Base-by-base conservation (phyloP, 2,797 vertebrate genomes). In the Platalea minor region DNA sequence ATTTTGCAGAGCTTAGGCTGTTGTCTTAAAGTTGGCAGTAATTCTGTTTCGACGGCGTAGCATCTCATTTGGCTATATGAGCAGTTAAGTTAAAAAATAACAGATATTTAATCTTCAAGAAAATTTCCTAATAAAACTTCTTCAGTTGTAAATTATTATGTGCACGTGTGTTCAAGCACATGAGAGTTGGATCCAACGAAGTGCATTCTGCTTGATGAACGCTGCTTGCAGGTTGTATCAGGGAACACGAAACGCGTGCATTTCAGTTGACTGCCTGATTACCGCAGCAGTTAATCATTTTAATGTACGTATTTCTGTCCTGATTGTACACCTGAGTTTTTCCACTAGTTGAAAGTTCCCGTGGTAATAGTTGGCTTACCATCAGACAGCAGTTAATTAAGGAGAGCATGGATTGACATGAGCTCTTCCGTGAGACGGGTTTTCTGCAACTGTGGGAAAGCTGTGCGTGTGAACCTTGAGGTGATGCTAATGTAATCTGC, bases 161-260 rank as follows among this genome's bases (percentile, higher is more conserved):
- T 39, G 26, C 11, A 2, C 0, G 0, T 63, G 68, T 72, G 26
- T 13, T 86, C 11, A 19, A 65, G 68, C 26, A 13, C 6, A 0
- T 6, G n/a, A 45, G 51, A 19, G 9, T 19, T 25, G 6, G 14
- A 11, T 81, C 14, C 25, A 17, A 56, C 39, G 57, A 81, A 18
- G 11, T 28, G 7, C 29, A 0, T 82, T 91, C 4, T 13, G 14
- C 18, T 68, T 67, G 3, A 26, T 24, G 33, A 67, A 41, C 0
- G 4, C 1, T 5, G 17, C 21, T 57, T 50, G 31, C 53, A 60
- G 75, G 19, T 75, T 5, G 0, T 43, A 1, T 78, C 17, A 2
- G 41, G 21, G 37, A 19, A n/a, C 5, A 1, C 15, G 18, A 35
- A 37, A 31, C 0, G 0, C 0, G 2, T 51, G 50, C 12, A 0